phyloP scores from a whole-genome alignment of 2,113 vertebrate species.

The Oenanthe melanoleuca region DNA sequence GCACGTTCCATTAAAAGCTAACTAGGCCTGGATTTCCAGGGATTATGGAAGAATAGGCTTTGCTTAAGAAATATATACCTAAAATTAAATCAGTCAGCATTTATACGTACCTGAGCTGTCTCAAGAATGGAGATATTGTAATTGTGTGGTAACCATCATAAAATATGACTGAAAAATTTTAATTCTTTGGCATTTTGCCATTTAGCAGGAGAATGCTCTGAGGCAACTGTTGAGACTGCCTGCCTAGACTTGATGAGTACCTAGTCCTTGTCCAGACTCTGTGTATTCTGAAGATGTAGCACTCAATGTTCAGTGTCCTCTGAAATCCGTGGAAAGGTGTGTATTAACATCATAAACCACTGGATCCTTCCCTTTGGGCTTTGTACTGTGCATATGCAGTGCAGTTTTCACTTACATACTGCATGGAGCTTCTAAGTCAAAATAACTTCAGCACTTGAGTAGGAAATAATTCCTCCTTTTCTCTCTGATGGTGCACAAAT shows the following conservation, averaged over 20 bases:
- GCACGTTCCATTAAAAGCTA: not conserved
- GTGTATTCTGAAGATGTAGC: fast-evolving
- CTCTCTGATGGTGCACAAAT: not conserved
- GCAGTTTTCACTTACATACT: not conserved
- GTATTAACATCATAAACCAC: not conserved
- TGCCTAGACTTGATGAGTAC: not conserved
- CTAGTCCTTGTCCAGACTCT: not conserved
- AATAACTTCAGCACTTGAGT: not conserved
- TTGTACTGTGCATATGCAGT: not conserved
- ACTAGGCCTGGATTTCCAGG: not conserved
- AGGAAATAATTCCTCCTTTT: not conserved
- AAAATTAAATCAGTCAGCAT: not conserved
- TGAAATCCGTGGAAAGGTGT: not conserved
- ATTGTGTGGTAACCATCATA: fast-evolving
- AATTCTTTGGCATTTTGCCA: not conserved
- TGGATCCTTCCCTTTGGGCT: not conserved
- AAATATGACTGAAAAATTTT: not conserved
- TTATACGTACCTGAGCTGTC: not conserved
- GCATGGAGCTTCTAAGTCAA: not conserved
- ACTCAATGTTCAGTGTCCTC: not conserved
- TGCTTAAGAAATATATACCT: not conserved
- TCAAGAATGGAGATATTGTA: not conserved
- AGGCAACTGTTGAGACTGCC: not conserved
- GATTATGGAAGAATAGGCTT: not conserved
- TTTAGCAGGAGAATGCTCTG: not conserved